A percentile compares a stretch with the other conserved stretches of the same genome.
Conservation (phyloP, 2,888 invertebrate genomes). For the Pasiphila rectangulata region DNA sequence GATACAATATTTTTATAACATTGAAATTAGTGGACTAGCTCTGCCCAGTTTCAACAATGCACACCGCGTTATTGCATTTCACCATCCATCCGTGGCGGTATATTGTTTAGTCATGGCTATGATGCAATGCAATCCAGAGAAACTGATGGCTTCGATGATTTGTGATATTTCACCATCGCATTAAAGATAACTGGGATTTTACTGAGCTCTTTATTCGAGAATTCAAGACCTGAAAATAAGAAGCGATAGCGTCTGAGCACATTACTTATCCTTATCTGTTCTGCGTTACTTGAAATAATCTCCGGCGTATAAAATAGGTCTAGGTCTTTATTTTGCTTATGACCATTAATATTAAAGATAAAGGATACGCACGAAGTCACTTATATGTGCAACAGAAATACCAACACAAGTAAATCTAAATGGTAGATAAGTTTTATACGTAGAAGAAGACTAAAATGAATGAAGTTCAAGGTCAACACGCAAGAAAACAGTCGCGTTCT, state of each 20-base stretch:
- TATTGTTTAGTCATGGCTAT: conserved; percentile 31
- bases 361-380: too few relatives aligned
- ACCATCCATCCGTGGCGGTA: conserved; percentile 23
- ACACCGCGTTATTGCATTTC: conserved; percentile 25
- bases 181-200: too few relatives aligned
- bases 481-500: conserved; percentile 20
- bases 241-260: too few relatives aligned
- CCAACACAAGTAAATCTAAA: too few relatives aligned
- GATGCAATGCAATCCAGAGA: conserved; percentile 29
- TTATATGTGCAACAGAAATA: too few relatives aligned
- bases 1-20: too few relatives aligned
- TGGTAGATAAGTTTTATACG: background rate
- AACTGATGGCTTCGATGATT: conserved; percentile 19
- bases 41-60: conserved; percentile 23
- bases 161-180: conserved; percentile 12
- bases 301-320: too few relatives aligned
- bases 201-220: too few relatives aligned
- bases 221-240: too few relatives aligned
- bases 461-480: conserved; percentile 27
- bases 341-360: too few relatives aligned
- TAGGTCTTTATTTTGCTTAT: background rate
- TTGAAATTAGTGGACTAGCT: conserved; percentile 1
- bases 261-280: too few relatives aligned
- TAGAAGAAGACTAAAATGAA: background rate
- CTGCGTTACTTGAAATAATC: too few relatives aligned